Evolutionary conservation across 2,797 vertebrate species (phyloP), one percentile per base, ranked within the genome.

Genomic region (Cuculus canorus): DNA sequence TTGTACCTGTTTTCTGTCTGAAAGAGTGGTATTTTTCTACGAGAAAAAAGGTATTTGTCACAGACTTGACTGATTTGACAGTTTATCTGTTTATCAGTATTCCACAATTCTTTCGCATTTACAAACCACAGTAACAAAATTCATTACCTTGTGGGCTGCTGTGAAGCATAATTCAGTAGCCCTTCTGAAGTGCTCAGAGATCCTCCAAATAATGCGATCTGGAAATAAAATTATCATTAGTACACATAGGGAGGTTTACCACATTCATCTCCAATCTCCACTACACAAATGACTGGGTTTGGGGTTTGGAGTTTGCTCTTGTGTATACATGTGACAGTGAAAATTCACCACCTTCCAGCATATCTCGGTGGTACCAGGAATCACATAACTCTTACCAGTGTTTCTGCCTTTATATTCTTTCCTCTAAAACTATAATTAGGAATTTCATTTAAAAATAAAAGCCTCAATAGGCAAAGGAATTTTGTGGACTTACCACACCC

Each of bases 161-260:
- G 43, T 33, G 37, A 88, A 59, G 57, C 37, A 53, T 48, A 82
- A 94, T 70, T 54, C 80, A 70, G 70, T 60, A 84, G 79, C 71
- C 64, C 75, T 90, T 59, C 50, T 32, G 77, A 95, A 85, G 21
- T 5, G 3, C 30, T 63, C 90, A 64, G 39, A 88, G 56, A 82
- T 71, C 24, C 43, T 84, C 70, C 71, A 79, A 88, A 87, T 27
- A 85, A 92, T 12, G 35, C 61, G 76, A 43, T 53, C 35, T 75
- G 71, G 64, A 93, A 95, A 68, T 11, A 95, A 77, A 90, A 56
- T 32, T 53, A 53, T 60, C 60, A 56, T 84, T 89, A 88, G 35
- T 65, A 77, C 35, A 65, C 4, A 13, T 47, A 16, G 21, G 25
- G 39, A 33, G 15, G 33, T 75, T 86, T 71, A 71, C 77, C 73